Conservation (phyloP, 2,888 invertebrate genomes). For the Mycogona germanica region DNA sequence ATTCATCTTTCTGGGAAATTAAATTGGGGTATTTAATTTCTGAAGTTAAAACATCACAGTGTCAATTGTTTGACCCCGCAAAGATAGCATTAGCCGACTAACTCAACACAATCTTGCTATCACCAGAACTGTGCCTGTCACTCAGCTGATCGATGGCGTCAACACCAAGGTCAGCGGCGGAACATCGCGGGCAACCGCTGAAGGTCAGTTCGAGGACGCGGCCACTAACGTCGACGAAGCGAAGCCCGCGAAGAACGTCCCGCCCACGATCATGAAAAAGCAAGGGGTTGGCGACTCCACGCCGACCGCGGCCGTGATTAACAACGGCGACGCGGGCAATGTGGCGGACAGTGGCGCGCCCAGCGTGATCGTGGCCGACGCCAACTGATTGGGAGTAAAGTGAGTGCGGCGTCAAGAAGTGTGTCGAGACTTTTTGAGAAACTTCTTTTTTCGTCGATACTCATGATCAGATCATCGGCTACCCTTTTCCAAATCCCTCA, state of each 20-base stretch:
- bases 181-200: background rate
- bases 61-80: no score
- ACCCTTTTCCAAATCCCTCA: no score
- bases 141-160: background rate
- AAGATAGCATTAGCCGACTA: no score
- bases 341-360: background rate
- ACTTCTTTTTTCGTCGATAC: no score
- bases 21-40: no score
- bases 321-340: background rate
- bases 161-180: background rate
- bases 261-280: constrained; percentile 19
- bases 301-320: background rate
- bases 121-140: background rate
- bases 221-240: constrained; percentile 10
- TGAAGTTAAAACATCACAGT: no score
- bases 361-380: background rate
- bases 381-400: no score
- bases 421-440: no score
- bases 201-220: constrained; percentile 15
- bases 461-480: no score
- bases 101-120: no score
- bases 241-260: constrained; percentile 9
- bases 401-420: no score
- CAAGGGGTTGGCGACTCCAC: background rate
- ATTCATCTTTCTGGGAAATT: background rate